Base-by-base conservation (phyloP, 2,888 invertebrate species). In the Ischnura elegans region DNA sequence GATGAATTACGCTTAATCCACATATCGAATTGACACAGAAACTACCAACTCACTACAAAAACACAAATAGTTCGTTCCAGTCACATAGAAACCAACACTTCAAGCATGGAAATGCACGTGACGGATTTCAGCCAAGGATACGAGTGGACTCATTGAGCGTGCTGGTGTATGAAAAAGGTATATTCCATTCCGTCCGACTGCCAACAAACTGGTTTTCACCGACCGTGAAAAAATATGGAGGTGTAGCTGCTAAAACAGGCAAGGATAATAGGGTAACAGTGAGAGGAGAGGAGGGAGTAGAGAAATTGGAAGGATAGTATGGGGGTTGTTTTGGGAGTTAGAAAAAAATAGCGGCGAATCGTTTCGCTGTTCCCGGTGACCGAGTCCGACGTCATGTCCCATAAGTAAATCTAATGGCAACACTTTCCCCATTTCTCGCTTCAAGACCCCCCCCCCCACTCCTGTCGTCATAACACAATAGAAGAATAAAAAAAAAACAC, bases 371-470 rank as follows among this genome's bases (percentile, higher is more conserved):
- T 42, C 46, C 55, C 55, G 43, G 90, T 43, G 90, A 90, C 90
- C 90, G 21, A 90, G 61, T 61, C 61, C n/a, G 43, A 55, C 90
- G 36, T 61, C 90, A 61, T 61, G 61, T 87, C 43, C 90, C n/a
- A 61, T 90, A 90, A 90, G 61, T 90, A 61, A 66, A 43, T 43
- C 61, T 61, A 61, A 90, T 61, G 61, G 90, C 61, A 90, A 90
- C 90, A 90, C 90, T 66, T 90, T 90, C 90, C 55, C 55, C 47
- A 55, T 25, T 51, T 42, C 25, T 25, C 43, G n/a, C 43, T 45
- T 43, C 86, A 25, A 0, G 51, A 61, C 36, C 43, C 29, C 36
- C 36, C 13, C 36, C 1, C 36, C 4, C n/a, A 86, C n/a, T 25
- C 86, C 46, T n/a, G n/a, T n/a, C n/a, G n/a, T 86, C 86, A 46